phyloP scores from a whole-genome alignment of 1,140 invertebrate species.

The Ctenoplectra terminalis region DNA sequence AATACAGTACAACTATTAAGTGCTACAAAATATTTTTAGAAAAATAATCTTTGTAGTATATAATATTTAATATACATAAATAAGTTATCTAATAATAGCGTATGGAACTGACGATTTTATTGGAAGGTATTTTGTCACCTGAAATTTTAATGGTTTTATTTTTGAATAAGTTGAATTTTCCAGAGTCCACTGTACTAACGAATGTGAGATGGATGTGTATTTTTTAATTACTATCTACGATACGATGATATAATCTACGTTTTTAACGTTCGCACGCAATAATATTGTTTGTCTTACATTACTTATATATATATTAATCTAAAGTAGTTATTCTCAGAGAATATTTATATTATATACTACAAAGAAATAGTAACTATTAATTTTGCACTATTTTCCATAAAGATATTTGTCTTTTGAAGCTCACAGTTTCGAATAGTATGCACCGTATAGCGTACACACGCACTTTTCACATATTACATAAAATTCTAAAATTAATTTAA shows the following conservation, averaged over 20 bases:
- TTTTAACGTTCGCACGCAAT: not conserved
- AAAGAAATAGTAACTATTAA: not conserved
- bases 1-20: not conserved
- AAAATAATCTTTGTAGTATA: not conserved
- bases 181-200: not conserved
- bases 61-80: not conserved
- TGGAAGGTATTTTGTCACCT: not conserved
- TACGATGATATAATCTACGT: not conserved
- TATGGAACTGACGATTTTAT: not conserved
- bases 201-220: not conserved
- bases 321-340: not conserved
- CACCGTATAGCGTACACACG: not conserved
- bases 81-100: not conserved
- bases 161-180: not conserved
- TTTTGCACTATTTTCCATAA: conserved; percentile 4
- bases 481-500: not conserved
- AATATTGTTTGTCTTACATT: conserved; percentile 7
- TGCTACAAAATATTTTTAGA: not conserved
- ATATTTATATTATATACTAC: not conserved
- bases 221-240: conserved; percentile 1
- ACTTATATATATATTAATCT: conserved; percentile 5
- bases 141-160: not conserved
- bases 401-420: not conserved
- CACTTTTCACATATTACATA: not conserved
- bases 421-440: not conserved